Percentiles rank a stretch among this genome's conserved stretches.
phyloP scores from a whole-genome alignment of 2,113 vertebrate genomes.

The Caranx melampygus region DNA sequence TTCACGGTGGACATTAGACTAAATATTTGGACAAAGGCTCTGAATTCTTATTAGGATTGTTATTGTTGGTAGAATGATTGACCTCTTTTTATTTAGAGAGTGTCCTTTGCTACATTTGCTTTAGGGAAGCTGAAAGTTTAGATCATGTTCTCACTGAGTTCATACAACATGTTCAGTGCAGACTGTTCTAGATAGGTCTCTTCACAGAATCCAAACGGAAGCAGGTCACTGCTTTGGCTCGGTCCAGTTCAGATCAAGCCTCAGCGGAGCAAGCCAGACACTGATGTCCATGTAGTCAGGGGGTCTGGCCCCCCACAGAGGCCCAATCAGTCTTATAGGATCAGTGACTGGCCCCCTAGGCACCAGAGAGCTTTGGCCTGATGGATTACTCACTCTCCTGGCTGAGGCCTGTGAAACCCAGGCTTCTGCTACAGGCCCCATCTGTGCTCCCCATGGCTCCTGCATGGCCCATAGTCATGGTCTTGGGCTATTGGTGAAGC shows the following conservation, averaged over 20 bases:
- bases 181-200: slow-evolving; percentile 56
- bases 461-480: slow-evolving; percentile 65
- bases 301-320: slow-evolving; percentile 73
- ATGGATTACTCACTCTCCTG: slow-evolving; percentile 80
- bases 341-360: slow-evolving; percentile 72
- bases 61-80: neutral
- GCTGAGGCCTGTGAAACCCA: slow-evolving; percentile 61
- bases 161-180: slow-evolving; percentile 32
- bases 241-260: slow-evolving; percentile 66
- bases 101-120: slow-evolving; percentile 1
- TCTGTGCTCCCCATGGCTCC: slow-evolving; percentile 77
- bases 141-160: slow-evolving; percentile 6
- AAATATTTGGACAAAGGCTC: slow-evolving; percentile 10
- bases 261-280: slow-evolving; percentile 75
- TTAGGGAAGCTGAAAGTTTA: slow-evolving; percentile 8
- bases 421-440: slow-evolving; percentile 69
- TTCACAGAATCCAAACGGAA: slow-evolving; percentile 66
- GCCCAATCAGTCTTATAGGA: slow-evolving; percentile 81
- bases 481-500: slow-evolving; percentile 65
- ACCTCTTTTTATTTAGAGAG: neutral
- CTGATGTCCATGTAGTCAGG: slow-evolving; percentile 77
- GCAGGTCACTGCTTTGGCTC: slow-evolving; percentile 79
- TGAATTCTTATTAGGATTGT: neutral
- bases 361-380: slow-evolving; percentile 72
- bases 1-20: neutral